phyloP scores from a whole-genome alignment of 2,888 invertebrate genomes.

The Nomada fabriciana region DNA sequence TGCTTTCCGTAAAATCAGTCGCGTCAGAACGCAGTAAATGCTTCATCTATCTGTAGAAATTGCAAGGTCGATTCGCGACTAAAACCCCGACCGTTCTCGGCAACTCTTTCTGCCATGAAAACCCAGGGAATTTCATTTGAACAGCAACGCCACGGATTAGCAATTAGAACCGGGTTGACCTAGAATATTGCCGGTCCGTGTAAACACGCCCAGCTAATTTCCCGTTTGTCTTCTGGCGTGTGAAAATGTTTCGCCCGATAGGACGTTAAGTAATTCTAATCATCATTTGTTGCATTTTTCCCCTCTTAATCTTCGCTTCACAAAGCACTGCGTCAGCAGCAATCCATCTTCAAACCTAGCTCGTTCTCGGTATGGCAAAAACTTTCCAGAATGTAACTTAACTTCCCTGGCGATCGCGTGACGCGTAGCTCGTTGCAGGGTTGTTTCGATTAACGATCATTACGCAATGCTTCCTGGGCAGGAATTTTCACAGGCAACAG shows the following conservation, averaged over 20 bases:
- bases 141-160: constrained; percentile 30
- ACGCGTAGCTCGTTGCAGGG: background rate
- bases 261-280: too few species aligned
- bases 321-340: background rate
- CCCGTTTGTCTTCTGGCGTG: constrained; percentile 22
- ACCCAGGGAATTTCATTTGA: constrained; percentile 50
- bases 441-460: constrained; percentile 39
- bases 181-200: constrained; percentile 53
- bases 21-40: background rate
- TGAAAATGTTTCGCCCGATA: background rate
- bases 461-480: background rate
- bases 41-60: constrained; percentile 11
- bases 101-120: constrained; percentile 12
- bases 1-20: background rate
- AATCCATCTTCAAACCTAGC: constrained; percentile 18
- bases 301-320: background rate
- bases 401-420: constrained; percentile 15
- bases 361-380: background rate
- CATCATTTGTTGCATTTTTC: too few species aligned
- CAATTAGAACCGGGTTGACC: constrained; percentile 51
- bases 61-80: constrained; percentile 1
- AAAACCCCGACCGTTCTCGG: background rate
- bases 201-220: constrained; percentile 36
- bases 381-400: background rate
- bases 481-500: constrained; percentile 5